Evolutionary conservation across 2,113 vertebrate genomes (phyloP).

Genomic region (Lophius piscatorius): DNA sequence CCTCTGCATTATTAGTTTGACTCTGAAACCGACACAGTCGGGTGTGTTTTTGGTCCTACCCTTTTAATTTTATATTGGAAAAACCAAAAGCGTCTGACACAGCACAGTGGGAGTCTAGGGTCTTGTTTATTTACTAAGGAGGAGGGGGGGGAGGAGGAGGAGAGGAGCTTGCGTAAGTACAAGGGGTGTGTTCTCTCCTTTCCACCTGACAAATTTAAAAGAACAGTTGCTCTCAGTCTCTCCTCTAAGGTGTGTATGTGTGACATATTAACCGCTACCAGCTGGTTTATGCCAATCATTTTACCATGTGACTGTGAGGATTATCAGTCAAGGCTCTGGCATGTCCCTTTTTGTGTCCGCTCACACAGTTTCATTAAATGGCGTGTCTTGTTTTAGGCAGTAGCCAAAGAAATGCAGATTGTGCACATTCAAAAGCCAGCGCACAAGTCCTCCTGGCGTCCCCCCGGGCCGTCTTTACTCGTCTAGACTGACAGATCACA

Average conservation of each 20-base stretch:
- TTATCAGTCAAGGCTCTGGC: slow-evolving; percentile 1
- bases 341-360: background rate
- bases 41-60: slow-evolving; percentile 29
- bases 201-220: slow-evolving; percentile 66
- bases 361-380: slow-evolving; percentile 40
- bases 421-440: too few relatives aligned
- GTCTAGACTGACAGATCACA: slow-evolving; percentile 41
- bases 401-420: slow-evolving; percentile 57
- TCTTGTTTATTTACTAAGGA: slow-evolving; percentile 37
- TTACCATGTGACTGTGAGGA: slow-evolving; percentile 6
- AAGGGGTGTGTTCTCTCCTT: slow-evolving; percentile 44
- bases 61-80: slow-evolving; percentile 50
- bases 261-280: background rate
- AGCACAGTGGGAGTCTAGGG: slow-evolving; percentile 15
- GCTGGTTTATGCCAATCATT: slow-evolving; percentile 20
- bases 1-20: slow-evolving; percentile 32
- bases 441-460: slow-evolving; percentile 32
- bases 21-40: too few relatives aligned
- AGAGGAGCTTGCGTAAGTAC: slow-evolving; percentile 21
- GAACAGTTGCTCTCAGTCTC: slow-evolving; percentile 67
- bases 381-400: slow-evolving; percentile 46
- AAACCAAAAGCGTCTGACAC: slow-evolving; percentile 7
- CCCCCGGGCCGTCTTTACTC: slow-evolving; percentile 25
- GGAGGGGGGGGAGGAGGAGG: slow-evolving; percentile 19
- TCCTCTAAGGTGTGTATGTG: slow-evolving; percentile 15